These are phyloP conservation scores for Ormia ochracea DNA, from an alignment of 2,888 invertebrate genomes.

Conservation along the genomic window DNA sequence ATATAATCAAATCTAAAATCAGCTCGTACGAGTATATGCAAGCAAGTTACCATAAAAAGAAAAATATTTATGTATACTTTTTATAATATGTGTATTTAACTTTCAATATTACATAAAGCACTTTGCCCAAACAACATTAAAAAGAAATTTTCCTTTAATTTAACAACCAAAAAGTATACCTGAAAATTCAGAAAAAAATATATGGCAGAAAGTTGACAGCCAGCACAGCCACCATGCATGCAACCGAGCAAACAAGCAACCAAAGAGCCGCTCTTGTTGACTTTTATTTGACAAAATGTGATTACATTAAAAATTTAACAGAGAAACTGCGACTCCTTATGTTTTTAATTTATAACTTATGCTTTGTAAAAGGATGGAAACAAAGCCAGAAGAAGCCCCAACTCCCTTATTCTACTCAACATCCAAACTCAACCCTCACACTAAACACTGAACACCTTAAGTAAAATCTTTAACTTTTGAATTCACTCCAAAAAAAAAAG, in stretches of 20 bases:
- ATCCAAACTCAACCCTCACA: not conserved
- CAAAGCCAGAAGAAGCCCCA: not conserved
- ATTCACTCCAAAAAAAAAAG: too few relatives aligned
- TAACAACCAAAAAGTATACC: not conserved
- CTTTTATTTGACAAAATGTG: slow-evolving; percentile 64
- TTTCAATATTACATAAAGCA: slow-evolving; percentile 44
- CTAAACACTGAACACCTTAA: slow-evolving; percentile 12
- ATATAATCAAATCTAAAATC: not conserved
- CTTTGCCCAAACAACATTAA: slow-evolving; percentile 19
- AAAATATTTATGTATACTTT: slow-evolving; percentile 2
- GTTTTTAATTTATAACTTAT: slow-evolving; percentile 61
- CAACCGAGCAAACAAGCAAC: slow-evolving; percentile 25
- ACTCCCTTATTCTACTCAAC: slow-evolving; percentile 2
- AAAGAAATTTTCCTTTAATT: slow-evolving; percentile 20
- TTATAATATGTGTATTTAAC: slow-evolving; percentile 26
- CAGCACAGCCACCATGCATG: slow-evolving; percentile 9
- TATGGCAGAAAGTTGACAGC: not conserved
- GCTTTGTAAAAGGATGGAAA: slow-evolving; percentile 21
- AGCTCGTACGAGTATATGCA: too few relatives aligned
- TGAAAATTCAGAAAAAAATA: slow-evolving; percentile 1
- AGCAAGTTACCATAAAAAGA: not conserved
- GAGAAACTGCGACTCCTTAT: slow-evolving; percentile 56
- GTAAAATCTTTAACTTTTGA: slow-evolving; percentile 39
- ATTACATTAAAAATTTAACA: slow-evolving; percentile 62
- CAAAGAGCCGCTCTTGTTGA: slow-evolving; percentile 49